Evolutionary conservation across 2,113 vertebrate genomes (phyloP).

Genomic region (Ceyx melanurus): DNA sequence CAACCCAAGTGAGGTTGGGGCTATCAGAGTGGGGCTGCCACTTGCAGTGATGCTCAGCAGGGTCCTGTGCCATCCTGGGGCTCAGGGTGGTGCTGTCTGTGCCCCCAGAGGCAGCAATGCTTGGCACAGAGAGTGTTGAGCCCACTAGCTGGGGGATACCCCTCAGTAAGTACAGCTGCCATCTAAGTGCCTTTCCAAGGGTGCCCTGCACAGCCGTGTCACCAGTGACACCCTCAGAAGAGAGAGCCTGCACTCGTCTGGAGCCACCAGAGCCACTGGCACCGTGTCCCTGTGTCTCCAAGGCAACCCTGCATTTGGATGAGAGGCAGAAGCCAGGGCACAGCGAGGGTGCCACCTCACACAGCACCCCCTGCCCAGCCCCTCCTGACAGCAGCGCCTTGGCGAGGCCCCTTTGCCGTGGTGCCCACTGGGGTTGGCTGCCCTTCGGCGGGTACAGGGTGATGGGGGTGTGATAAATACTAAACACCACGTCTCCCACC

Average conservation of each 20-base stretch:
- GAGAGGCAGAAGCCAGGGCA: not conserved
- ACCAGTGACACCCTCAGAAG: not conserved
- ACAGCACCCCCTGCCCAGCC: not conserved
- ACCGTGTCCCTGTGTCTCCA: not conserved
- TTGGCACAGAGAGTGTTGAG: not conserved
- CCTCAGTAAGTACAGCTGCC: no score
- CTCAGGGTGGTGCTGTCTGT: not conserved
- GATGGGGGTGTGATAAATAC: not conserved
- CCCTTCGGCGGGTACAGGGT: rapidly evolving
- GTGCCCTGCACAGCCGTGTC: rapidly evolving
- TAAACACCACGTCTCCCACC: not conserved
- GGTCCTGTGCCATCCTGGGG: not conserved
- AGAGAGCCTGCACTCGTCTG: rapidly evolving
- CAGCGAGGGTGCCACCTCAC: not conserved
- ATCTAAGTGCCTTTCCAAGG: not conserved
- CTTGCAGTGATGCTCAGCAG: rapidly evolving
- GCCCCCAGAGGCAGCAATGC: not conserved
- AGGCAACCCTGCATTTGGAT: not conserved
- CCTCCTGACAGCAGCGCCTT: rapidly evolving
- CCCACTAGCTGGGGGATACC: not conserved
- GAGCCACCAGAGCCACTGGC: not conserved
- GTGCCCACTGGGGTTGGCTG: not conserved
- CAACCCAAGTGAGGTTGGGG: rapidly evolving
- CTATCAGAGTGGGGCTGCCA: rapidly evolving
- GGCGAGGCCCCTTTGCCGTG: not conserved